Base-by-base conservation (phyloP, 2,113 vertebrate genomes). In the Oriolus oriolus region DNA sequence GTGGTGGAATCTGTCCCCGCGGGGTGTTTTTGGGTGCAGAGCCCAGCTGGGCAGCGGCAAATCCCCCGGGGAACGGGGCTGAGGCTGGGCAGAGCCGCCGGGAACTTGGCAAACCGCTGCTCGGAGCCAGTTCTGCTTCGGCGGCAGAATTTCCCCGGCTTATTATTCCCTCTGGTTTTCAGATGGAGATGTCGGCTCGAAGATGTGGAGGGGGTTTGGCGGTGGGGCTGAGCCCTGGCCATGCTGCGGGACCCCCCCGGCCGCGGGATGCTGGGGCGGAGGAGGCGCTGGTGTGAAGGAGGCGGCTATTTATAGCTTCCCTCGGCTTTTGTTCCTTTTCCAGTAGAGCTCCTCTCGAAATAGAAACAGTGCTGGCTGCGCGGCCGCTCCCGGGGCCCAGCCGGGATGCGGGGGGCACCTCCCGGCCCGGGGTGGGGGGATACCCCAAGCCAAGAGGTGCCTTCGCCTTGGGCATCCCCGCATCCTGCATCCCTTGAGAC, bases 251-350 rank as follows among this genome's bases (percentile, higher is more conserved):
- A 81, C 78, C 64, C 90, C 59, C 87, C 81, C 71, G 49, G 85
- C 85, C 39, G 10, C 13, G 77, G 94, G 95, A 80, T 96, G 92
- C 92, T 93, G 81, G 88, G 92, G 90, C 18, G 59, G 73, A 84
- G 95, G 95, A 97, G 96, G 85, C 93, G 95, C 93, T 44, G 90
- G 95, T 83, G 90, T 73, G 97, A 97, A 97, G 97, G 96, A 97
- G 95, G 96, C 6, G 61, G 95, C 97, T 98, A 98, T 98, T 98
- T 98, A 97, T 98, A 98, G 98, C 97, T 87, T 95, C 64, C 30
- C 96, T 97, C 93, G 56, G 97, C 98, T 98, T 98, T 98, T 97
- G 97, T 97, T 98, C 97, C 97, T 98, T 97, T 98, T 97, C 97
- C 97, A 97, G 98, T 95, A 96, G 96, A 96, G 95, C 97, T 97